phyloP scores from a whole-genome alignment of 2,797 vertebrate species.

The Poecilia velifera region DNA sequence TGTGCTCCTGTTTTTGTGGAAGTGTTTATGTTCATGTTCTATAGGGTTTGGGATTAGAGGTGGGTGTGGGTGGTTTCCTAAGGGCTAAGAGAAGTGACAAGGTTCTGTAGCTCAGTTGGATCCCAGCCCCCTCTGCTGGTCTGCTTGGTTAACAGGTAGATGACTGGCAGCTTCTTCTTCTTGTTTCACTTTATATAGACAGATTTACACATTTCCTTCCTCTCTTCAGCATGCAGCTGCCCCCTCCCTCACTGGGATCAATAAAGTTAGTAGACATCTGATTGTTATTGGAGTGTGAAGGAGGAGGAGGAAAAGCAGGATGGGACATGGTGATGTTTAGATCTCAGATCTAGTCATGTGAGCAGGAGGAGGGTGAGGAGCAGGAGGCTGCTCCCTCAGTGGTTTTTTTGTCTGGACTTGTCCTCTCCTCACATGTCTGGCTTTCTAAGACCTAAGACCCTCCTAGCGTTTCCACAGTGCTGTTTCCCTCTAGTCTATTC shows the following conservation, averaged over 20 bases:
- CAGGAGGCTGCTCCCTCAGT: conserved; percentile 48
- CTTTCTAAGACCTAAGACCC: conserved; percentile 23
- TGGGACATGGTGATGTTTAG: conserved; percentile 8
- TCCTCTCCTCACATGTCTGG: conserved; percentile 70
- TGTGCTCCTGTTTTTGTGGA: neutral
- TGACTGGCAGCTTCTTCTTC: conserved; percentile 14
- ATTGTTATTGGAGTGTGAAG: conserved; percentile 17
- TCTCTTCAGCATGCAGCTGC: conserved; percentile 5
- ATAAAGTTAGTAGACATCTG: conserved; percentile 25
- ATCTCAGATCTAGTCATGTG: neutral
- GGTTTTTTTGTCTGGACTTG: conserved; percentile 59
- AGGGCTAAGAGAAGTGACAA: neutral
- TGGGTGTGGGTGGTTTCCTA: neutral
- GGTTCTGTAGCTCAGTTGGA: neutral
- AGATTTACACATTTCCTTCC: conserved; percentile 35
- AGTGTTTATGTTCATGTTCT: neutral
- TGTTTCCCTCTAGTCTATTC: conserved; percentile 25
- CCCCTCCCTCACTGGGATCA: conserved; percentile 2
- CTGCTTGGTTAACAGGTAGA: conserved; percentile 13
- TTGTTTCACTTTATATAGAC: conserved; percentile 10
- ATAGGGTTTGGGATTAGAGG: no score
- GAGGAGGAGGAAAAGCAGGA: neutral
- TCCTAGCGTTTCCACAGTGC: conserved; percentile 65
- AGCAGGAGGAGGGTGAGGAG: neutral
- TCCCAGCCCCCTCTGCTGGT: conserved; percentile 22